phyloP scores from a whole-genome alignment of 92 coral and sea anemone genomes.

The Heliopora coerulea region DNA sequence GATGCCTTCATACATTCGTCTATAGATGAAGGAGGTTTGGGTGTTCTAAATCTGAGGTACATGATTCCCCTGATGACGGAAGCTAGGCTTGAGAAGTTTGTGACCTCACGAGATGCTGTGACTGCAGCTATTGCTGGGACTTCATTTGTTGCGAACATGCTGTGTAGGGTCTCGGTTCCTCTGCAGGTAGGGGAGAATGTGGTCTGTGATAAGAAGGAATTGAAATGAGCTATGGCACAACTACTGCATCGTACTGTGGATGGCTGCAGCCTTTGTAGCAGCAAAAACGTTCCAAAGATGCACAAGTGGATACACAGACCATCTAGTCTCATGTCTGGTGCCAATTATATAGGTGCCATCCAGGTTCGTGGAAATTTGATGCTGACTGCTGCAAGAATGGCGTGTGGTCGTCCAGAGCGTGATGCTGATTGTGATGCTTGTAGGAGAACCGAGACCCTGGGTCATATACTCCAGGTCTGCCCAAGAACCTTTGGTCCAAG shows the following conservation, averaged over 20 bases:
- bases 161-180: background rate
- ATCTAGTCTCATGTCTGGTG: background rate
- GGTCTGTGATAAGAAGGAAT: slow-evolving; percentile 2
- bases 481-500: slow-evolving; percentile 19
- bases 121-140: background rate
- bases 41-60: background rate
- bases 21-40: background rate
- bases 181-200: background rate
- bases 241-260: slow-evolving; percentile 17
- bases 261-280: slow-evolving; percentile 8
- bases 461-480: slow-evolving; percentile 47
- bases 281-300: background rate
- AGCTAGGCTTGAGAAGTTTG: background rate
- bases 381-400: background rate
- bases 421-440: slow-evolving; percentile 24
- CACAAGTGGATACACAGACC: slow-evolving; percentile 20
- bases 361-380: slow-evolving; percentile 42
- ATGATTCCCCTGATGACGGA: background rate
- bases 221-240: slow-evolving; percentile 13
- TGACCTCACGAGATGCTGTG: background rate
- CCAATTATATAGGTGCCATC: slow-evolving; percentile 33
- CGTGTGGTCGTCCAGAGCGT: slow-evolving; percentile 26
- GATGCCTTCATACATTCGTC: slow-evolving; percentile 12
- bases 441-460: slow-evolving; percentile 27
- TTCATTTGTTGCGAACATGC: background rate